Base-by-base conservation (phyloP, 37 sponge, comb jelly and placozoan genomes). In the Cladorhizidae sp. region DNA sequence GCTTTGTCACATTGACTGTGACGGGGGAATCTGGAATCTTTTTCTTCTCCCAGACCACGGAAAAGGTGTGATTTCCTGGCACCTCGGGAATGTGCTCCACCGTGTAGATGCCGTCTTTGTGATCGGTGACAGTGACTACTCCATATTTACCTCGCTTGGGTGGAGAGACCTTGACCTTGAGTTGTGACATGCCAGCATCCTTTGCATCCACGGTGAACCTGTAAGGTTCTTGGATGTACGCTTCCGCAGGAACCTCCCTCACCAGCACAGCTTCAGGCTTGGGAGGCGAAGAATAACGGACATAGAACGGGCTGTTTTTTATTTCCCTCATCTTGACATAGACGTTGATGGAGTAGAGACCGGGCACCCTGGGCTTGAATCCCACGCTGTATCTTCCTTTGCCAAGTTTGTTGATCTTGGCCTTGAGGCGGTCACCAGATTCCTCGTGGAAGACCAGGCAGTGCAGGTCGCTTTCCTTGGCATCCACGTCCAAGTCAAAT, bases 111-210 rank as follows among this genome's bases (percentile, higher is more conserved):
- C 67, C 64, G n/a, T 81, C 61, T 23, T 71, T 71, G 72, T 81
- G 70, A 72, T 81, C 81, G 25, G 55, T 71, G 62, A 81, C 61
- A 36, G 31, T 58, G 20, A 81, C 42, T 35, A 57, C 49, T 28
- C 45, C 64, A 3, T n/a, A 45, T 64, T 77, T 64, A 9, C 65
- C 65, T 74, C 65, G 42, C 70, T 67, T 75, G 25, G 72, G 57
- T 74, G 86, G 17, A 26, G 45, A 57, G 40, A 72, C 70, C 31
- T 76, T 64, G 56, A 82, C 56, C 57, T 15, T 31, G 33, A 94
- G 67, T 11, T 90, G 85, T 7, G 80, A 88, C 52, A 45, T 81
- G 29, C 92, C 95, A 37, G 93, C 92, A 29, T 84, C 61, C 1
- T 75, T 81, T 39, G 81, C 65, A 64, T 92, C 88, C 6, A 92